Conservation (phyloP, 2,888 invertebrate genomes). For the Trisateles emortualis region DNA sequence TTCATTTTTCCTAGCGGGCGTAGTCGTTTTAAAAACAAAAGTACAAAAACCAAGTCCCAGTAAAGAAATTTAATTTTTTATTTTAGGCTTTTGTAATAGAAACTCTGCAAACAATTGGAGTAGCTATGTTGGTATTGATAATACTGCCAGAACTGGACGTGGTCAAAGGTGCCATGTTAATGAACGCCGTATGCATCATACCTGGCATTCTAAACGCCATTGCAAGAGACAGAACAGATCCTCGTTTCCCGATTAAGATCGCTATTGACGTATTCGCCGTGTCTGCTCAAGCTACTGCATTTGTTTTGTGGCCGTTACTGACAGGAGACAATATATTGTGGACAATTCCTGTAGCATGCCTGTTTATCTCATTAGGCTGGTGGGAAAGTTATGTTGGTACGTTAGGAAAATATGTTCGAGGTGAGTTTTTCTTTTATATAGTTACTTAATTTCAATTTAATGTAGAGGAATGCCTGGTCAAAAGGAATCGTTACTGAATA, state of each 20-base stretch:
- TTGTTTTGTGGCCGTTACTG: slow-evolving; percentile 90
- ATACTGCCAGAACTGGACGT: slow-evolving; percentile 94
- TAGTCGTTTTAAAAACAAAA: no score
- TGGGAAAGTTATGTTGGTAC: slow-evolving; percentile 93
- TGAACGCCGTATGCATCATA: slow-evolving; percentile 93
- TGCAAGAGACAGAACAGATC: slow-evolving; percentile 69
- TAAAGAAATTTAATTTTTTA: neutral
- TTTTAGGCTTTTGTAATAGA: slow-evolving; percentile 90
- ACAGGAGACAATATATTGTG: slow-evolving; percentile 83
- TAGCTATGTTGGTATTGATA: slow-evolving; percentile 91
- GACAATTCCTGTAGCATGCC: slow-evolving; percentile 88
- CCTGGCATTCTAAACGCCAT: slow-evolving; percentile 91
- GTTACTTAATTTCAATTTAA: no score
- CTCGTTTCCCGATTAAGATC: slow-evolving; percentile 70
- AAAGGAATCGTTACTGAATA: no score
- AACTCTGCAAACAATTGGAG: slow-evolving; percentile 91
- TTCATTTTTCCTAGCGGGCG: no score
- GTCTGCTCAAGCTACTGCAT: slow-evolving; percentile 88
- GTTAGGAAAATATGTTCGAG: slow-evolving; percentile 61
- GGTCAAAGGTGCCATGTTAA: slow-evolving; percentile 93
- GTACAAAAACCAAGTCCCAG: no score
- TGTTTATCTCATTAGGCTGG: slow-evolving; percentile 92
- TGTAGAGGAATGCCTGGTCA: no score
- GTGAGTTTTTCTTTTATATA: slow-evolving; percentile 45
- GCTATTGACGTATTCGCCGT: slow-evolving; percentile 88